Evolutionary conservation across 2,888 invertebrate species (phyloP).

Genomic region (Xanthia icteritia): DNA sequence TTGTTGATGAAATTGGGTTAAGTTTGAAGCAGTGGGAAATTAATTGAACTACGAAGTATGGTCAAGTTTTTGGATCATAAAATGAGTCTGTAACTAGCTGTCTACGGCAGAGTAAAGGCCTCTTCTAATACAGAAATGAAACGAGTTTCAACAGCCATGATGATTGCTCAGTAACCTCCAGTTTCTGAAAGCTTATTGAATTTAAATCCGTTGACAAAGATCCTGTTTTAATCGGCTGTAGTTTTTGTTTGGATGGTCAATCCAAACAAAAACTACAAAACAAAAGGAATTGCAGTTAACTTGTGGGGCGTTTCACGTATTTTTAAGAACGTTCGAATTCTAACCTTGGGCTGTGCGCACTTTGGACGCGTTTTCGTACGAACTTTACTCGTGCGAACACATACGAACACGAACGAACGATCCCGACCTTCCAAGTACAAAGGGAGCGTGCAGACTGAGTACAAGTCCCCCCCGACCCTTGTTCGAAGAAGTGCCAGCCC

Average conservation of each 20-base stretch:
- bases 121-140: neutral
- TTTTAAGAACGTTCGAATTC: neutral
- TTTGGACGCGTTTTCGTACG: too few species aligned
- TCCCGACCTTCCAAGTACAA: too few species aligned
- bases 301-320: neutral
- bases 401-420: too few species aligned
- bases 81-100: neutral
- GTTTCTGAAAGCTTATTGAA: neutral
- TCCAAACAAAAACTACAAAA: too few species aligned
- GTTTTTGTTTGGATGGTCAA: neutral
- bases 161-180: neutral
- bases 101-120: neutral
- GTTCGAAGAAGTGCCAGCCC: too few species aligned
- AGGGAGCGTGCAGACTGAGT: too few species aligned
- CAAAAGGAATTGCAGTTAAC: too few species aligned
- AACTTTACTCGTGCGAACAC: too few species aligned
- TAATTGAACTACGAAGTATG: neutral
- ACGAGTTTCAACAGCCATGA: neutral
- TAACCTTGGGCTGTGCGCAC: too few species aligned
- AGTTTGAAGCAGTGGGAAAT: neutral
- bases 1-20: constrained; percentile 20
- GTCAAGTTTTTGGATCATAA: neutral
- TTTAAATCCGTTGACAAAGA: neutral
- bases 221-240: neutral
- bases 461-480: too few species aligned